Base-by-base conservation (phyloP, 2,113 vertebrate genomes). In the Bubalus kerabau region DNA sequence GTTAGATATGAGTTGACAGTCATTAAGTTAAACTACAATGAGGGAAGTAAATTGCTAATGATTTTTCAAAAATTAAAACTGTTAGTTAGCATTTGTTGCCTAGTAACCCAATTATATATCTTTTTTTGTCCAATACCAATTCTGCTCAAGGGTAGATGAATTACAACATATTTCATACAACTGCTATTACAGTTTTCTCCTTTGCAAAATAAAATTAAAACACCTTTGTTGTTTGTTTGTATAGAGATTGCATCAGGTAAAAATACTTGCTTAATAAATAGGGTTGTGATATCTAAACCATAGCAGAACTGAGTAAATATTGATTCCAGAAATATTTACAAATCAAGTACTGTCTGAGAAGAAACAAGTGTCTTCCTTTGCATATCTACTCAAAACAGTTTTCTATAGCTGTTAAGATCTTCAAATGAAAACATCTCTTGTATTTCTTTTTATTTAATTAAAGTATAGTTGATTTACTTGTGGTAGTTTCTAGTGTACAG, bases 81-180 rank as follows among this genome's bases (percentile, higher is more conserved):
- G n/a, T 90, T 95, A 93, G 56, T 94, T 91, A 92, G 19, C 52
- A 28, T 92, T 30, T 89, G 54, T 92, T 96, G 36, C 94, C 67
- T 97, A 92, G 56, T 82, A 87, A 92, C 5, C 3, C 24, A 91
- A 24, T 95, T 86, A n/a, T 81, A n/a, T 85, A 4, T 82, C 50
- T 88, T 71, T 71, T 82, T 74, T 82, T 82, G 11, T 50, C 43
- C 26, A 93, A 60, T n/a, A 95, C 24, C 24, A 89, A 2, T 87
- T 90, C 6, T 78, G 32, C 52, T 95, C 23, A 78, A 87, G 89
- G 91, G 36, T 87, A 85, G 52, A 50, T 93, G n/a, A 94, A 85
- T 96, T 90, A 52, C n/a, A 96, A 57, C 32, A 40, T 74, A 83
- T 89, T 94, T 62, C 54, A 95, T 93, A 78, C 32, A 95, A 85